Base-by-base conservation (phyloP, 2,888 invertebrate genomes). In the Lasioglossum oenotherae region DNA sequence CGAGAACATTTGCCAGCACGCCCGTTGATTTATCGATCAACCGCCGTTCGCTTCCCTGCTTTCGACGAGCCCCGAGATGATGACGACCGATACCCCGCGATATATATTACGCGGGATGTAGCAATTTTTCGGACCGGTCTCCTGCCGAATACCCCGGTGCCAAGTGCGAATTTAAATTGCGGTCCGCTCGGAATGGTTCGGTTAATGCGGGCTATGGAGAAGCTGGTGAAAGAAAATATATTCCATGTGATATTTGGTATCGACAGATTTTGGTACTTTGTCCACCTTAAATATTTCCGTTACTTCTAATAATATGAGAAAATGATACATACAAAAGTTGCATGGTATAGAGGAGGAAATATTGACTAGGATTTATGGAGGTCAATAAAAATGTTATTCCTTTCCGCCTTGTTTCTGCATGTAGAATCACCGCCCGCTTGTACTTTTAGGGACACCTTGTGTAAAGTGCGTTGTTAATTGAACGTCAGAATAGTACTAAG, bases 1-100 rank as follows among this genome's bases (percentile, higher is more conserved):
- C 78, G 74, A 53, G 69, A 46, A 79, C 85, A 89, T 87, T 87
- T 90, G 89, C 87, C 87, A 88, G 85, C 71, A 77, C 72, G 74
- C 80, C 73, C 49, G 27, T 71, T 91, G 84, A 89, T 91, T 87
- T 87, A 90, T 91, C 89, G 87, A 84, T 87, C 87, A 73, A 38
- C 79, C 71, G 71, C 19, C 67, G 31, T n/a, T 77, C 57, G 79
- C 85, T 76, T 83, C 78, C 87, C 75, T 67, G 57, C 84, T 81
- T 79, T 83, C 87, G 78, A 80, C 81, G 60, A 49, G 64, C 57
- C 35, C 35, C 72, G 49, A 74, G 87, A 87, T 74, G 77, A 87
- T n/a, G 87, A 81, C 84, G 74, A 77, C 82, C 86, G 86, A 81
- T 81, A 85, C 75, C 53, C 64, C 53, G 41, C 77, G 76, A 81